Evolutionary conservation across 2,113 vertebrate genomes (phyloP), one percentile per base, ranked within the genome.

Genomic region (Mormyrus iriodes): DNA sequence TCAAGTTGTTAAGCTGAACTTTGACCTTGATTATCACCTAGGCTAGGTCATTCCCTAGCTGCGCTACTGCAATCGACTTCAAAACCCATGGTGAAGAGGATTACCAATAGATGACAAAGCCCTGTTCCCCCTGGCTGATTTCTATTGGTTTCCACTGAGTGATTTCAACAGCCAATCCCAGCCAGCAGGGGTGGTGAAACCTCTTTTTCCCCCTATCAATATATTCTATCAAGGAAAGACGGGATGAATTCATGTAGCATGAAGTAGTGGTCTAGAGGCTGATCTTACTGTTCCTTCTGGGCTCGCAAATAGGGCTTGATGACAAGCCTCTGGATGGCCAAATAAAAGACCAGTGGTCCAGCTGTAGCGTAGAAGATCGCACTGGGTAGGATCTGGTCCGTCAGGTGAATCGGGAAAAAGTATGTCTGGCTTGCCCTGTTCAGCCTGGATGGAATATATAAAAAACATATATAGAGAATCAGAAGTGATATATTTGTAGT

Each of bases 371-470:
- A 99, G 95, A 99, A 99, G 10, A 99, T 95, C 0, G 98, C 98
- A 0, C 98, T 99, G 87, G 98, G 98, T 85, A 99, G 96, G 42
- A 99, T 96, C 94, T 99, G 98, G 91, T 99, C 98, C n/a, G 98
- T 99, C 94, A 99, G 92, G 91, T 99, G 98, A 87, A 99, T 95
- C 0, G 98, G 98, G 93, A 99, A 99, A 96, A 98, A 97, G 94
- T 99, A 99, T 0, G 98, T 99, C 96, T 99, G 98, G 92, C 98
- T 99, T 91, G 98, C 98, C 92, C 98, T 94, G 94, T 99, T 99
- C 87, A 99, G 93, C 92, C 98, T 99, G 83, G 10, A 85, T 13
- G 51, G 83, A 85, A 51, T 6, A 51, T 1, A 48, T 27, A 39
- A 58, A 55, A 87, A 87, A 17, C 31, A 49, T 35, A 46, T 44